Conservation (phyloP, 2,797 vertebrate species). For the Phalanger gymnotis region DNA sequence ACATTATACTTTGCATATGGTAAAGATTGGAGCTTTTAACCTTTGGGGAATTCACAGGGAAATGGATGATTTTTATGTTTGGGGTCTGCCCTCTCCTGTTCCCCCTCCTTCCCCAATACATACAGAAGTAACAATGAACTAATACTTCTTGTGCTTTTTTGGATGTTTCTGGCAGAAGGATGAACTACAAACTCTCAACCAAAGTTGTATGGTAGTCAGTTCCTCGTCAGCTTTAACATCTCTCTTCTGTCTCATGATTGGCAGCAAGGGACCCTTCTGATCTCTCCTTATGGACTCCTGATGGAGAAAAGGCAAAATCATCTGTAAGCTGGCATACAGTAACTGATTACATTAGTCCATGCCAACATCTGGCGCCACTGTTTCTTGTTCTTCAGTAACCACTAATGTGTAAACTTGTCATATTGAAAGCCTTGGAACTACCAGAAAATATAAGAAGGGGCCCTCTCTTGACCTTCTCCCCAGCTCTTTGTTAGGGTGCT, state of each 20-base stretch:
- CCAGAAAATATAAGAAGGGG: neutral
- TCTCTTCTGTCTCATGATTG: neutral
- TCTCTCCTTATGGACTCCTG: neutral
- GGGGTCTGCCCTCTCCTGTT: constrained; percentile 16
- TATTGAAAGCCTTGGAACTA: constrained; percentile 9
- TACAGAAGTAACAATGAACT: constrained; percentile 61
- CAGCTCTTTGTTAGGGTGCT: constrained; percentile 6
- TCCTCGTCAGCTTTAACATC: neutral
- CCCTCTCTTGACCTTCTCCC: constrained; percentile 4
- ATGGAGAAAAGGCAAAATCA: constrained; percentile 21
- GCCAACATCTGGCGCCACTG: neutral
- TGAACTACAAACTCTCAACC: constrained; percentile 46
- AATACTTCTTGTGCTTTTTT: constrained; percentile 64
- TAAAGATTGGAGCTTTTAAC: constrained; percentile 71
- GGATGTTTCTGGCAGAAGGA: constrained; percentile 24
- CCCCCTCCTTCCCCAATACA: constrained; percentile 30
- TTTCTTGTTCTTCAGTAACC: constrained; percentile 2
- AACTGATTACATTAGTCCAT: neutral
- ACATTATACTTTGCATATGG: constrained; percentile 61
- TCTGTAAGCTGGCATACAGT: constrained; percentile 32
- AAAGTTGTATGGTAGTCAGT: neutral
- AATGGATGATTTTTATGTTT: constrained; percentile 57
- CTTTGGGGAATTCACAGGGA: constrained; percentile 77
- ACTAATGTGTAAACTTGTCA: neutral
- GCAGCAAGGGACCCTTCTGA: neutral